These are phyloP conservation scores for Hiodon tergisus DNA, from an alignment of 2,113 vertebrate genomes.

Conservation along the genomic window DNA sequence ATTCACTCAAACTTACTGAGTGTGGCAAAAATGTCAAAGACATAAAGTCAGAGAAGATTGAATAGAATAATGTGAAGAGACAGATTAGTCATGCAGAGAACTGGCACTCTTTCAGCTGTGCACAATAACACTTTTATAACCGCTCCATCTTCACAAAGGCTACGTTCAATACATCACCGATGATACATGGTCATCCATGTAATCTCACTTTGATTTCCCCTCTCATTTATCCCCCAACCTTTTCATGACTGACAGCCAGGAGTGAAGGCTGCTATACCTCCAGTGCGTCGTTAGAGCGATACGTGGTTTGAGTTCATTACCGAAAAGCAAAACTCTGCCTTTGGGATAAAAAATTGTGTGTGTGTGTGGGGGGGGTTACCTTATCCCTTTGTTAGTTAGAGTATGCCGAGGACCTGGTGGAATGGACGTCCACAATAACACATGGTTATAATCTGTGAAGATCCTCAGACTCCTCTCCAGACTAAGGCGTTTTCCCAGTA, in stretches of 20 bases:
- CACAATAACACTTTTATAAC: conserved; percentile 99
- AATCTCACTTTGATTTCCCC: conserved; percentile 98
- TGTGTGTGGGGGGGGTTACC: too few relatives aligned
- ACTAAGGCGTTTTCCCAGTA: too few relatives aligned
- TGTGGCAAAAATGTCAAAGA: conserved; percentile 99
- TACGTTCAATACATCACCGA: conserved; percentile 97
- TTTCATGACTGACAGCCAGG: conserved; percentile 98
- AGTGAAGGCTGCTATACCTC: conserved; percentile 81
- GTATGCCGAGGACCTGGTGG: too few relatives aligned
- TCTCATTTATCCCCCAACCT: conserved; percentile 95
- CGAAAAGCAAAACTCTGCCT: conserved; percentile 43
- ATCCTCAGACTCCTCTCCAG: too few relatives aligned
- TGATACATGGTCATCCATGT: conserved; percentile 99
- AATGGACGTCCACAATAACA: too few relatives aligned
- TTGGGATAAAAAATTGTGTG: neutral
- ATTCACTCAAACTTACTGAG: conserved; percentile 99
- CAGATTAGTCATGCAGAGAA: conserved; percentile 99
- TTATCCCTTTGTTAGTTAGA: too few relatives aligned
- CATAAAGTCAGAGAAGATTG: conserved; percentile 99
- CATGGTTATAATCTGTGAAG: too few relatives aligned
- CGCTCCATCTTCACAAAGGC: conserved; percentile 96
- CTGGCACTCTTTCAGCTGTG: conserved; percentile 90
- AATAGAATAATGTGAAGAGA: conserved; percentile 99
- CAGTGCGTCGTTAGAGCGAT: conserved; percentile 71
- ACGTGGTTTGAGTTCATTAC: conserved; percentile 66